These are phyloP conservation scores for Anorthoa munda DNA, from an alignment of 2,888 invertebrate species.

Conservation along the genomic window DNA sequence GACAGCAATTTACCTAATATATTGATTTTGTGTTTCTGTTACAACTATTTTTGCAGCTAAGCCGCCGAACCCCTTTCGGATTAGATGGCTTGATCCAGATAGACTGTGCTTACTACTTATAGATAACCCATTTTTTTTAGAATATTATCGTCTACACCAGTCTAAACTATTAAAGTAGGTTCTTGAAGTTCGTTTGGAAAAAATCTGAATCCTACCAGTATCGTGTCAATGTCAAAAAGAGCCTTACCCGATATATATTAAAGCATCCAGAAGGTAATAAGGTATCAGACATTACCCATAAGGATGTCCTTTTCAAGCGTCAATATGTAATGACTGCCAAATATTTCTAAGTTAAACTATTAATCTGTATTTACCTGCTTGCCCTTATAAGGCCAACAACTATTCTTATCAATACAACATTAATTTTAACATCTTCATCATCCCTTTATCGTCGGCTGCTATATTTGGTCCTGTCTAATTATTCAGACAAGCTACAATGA, in stretches of 20 bases:
- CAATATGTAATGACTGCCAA: constrained; percentile 10
- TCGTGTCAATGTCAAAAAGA: background rate
- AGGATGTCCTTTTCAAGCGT: constrained; percentile 20
- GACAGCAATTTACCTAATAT: too few species aligned
- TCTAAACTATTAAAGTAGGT: too few species aligned
- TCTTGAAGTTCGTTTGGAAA: background rate
- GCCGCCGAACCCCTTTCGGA: background rate
- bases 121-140: background rate
- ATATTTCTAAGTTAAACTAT: constrained; percentile 24
- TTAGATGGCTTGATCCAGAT: background rate
- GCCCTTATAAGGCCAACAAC: background rate
- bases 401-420: constrained; percentile 36
- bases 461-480: constrained; percentile 35
- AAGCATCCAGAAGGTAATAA: background rate
- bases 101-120: background rate
- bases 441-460: constrained; percentile 2
- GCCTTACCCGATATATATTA: background rate
- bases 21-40: background rate
- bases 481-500: constrained; percentile 32
- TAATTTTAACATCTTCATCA: constrained; percentile 43
- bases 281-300: constrained; percentile 6
- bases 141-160: too few species aligned
- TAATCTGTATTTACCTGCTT: constrained; percentile 5
- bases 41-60: background rate
- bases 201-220: too few species aligned